These are phyloP conservation scores for Dendrophyllia cribrosa DNA, from an alignment of 64 coral and sea anemone species.

Conservation along the genomic window DNA sequence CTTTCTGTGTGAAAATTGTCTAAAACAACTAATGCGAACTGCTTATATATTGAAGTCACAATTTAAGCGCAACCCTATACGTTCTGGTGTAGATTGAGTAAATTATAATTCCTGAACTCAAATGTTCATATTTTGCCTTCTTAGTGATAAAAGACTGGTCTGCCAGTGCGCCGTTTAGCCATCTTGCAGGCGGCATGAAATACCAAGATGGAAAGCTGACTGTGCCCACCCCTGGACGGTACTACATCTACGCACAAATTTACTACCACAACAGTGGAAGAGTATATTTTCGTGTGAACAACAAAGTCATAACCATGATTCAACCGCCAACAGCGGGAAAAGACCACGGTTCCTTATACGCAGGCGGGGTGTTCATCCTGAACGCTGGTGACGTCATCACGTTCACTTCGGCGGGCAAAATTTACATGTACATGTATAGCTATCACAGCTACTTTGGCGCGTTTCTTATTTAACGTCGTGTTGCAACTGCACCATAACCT, in stretches of 20 bases:
- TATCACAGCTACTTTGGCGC: not conserved
- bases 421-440: not conserved
- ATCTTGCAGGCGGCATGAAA: not conserved
- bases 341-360: too few relatives aligned
- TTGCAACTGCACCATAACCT: not conserved
- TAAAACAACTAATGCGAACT: too few relatives aligned
- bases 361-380: not conserved
- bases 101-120: not conserved
- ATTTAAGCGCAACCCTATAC: not conserved
- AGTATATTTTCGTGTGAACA: not conserved
- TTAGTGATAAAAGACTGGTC: constrained; percentile 3
- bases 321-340: not conserved
- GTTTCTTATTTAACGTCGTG: not conserved
- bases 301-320: not conserved
- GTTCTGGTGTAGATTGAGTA: not conserved
- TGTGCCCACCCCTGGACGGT: not conserved
- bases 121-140: not conserved
- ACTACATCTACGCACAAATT: not conserved
- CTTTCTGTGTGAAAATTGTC: too few relatives aligned
- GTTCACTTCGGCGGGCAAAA: not conserved
- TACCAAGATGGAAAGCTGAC: not conserved
- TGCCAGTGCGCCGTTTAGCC: not conserved
- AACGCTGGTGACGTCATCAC: not conserved
- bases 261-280: not conserved
- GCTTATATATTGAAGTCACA: too few relatives aligned